Conservation (phyloP, 2,888 invertebrate genomes). For the Drosophila kambysellisi region DNA sequence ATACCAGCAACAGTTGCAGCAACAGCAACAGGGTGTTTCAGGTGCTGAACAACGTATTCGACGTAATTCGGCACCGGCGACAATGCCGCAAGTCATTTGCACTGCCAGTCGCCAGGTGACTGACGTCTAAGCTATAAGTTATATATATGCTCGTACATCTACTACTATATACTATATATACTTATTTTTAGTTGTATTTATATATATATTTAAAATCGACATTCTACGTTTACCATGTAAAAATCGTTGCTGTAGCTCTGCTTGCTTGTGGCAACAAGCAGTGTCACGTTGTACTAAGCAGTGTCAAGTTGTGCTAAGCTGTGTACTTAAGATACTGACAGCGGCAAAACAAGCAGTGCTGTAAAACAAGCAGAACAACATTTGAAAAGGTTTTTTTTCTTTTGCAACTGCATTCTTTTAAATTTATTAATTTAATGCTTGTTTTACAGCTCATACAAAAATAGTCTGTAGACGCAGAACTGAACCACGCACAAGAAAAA, state of each 20-base stretch:
- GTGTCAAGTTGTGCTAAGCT: slow-evolving; percentile 25
- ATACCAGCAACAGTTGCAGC: slow-evolving; percentile 37
- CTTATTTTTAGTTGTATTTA: slow-evolving; percentile 26
- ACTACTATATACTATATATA: slow-evolving; percentile 12
- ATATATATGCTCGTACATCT: slow-evolving; percentile 25
- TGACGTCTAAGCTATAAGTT: slow-evolving; percentile 83
- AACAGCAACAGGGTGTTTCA: slow-evolving; percentile 35
- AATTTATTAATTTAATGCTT: slow-evolving; percentile 6
- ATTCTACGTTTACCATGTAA: slow-evolving; percentile 57
- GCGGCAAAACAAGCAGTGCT: neutral
- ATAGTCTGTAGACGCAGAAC: slow-evolving; percentile 44
- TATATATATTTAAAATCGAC: slow-evolving; percentile 26
- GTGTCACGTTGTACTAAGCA: slow-evolving; percentile 24
- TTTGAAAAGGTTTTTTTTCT: neutral
- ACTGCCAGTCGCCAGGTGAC: slow-evolving; percentile 85
- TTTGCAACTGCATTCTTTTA: neutral
- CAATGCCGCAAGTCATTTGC: slow-evolving; percentile 70
- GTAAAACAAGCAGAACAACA: slow-evolving; percentile 6
- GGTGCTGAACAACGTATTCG: slow-evolving; percentile 49
- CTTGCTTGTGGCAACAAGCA: slow-evolving; percentile 29
- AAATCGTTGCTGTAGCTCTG: slow-evolving; percentile 48
- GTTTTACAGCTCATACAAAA: slow-evolving; percentile 13
- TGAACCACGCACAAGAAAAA: slow-evolving; percentile 42
- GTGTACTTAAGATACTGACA: slow-evolving; percentile 34
- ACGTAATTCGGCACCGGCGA: slow-evolving; percentile 72